phyloP scores from a whole-genome alignment of 2,797 vertebrate genomes.

The Sebastes hubbsi region DNA sequence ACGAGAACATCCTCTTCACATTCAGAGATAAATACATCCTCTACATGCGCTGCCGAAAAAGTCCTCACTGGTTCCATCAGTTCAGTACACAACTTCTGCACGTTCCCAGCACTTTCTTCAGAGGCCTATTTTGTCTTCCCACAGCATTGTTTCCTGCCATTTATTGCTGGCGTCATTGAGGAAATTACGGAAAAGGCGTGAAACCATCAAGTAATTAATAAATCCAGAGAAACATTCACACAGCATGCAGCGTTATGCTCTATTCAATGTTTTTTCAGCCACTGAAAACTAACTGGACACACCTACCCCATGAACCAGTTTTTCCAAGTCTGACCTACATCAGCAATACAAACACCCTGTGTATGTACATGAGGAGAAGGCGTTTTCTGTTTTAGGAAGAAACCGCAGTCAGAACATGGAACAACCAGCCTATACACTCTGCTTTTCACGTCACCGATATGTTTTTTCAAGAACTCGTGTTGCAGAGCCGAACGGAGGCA shows the following conservation, averaged over 20 bases:
- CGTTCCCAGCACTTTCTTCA: not conserved
- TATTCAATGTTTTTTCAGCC: constrained; percentile 35
- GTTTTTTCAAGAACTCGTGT: not conserved
- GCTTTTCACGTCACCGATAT: not conserved
- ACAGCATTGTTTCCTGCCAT: not conserved
- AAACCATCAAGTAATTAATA: not conserved
- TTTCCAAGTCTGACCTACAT: constrained; percentile 79
- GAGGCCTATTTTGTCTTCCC: not conserved
- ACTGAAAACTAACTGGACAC: constrained; percentile 59
- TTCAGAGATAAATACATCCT: not conserved
- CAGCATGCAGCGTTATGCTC: constrained; percentile 7
- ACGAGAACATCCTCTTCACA: not conserved
- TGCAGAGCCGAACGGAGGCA: not conserved
- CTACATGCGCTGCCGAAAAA: not conserved
- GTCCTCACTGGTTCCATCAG: not conserved
- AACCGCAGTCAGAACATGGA: constrained; percentile 39
- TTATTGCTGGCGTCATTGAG: not conserved
- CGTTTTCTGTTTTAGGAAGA: constrained; percentile 69
- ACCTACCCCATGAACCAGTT: constrained; percentile 77
- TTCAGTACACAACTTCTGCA: not conserved
- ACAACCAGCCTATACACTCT: constrained; percentile 25
- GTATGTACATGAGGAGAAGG: constrained; percentile 61
- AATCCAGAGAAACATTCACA: constrained; percentile 7
- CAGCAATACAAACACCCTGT: constrained; percentile 76
- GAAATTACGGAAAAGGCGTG: constrained; percentile 25